These are phyloP conservation scores for Hipparchia semele DNA, from an alignment of 2,888 invertebrate species.

Conservation along the genomic window DNA sequence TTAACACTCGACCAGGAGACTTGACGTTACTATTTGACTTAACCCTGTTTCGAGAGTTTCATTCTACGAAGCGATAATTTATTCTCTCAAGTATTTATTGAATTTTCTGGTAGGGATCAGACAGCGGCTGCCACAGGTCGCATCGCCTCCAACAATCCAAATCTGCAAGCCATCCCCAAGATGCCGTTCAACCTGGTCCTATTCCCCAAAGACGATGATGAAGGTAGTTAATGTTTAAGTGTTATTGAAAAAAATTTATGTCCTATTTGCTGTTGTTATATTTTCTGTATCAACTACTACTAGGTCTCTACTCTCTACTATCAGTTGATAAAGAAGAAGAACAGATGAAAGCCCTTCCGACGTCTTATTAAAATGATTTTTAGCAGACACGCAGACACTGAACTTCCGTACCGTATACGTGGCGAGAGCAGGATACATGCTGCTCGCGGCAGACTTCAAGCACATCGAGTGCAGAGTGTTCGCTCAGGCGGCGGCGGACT, in stretches of 20 bases:
- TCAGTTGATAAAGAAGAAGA: no score
- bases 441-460: conserved; percentile 76
- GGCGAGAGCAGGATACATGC: conserved; percentile 51
- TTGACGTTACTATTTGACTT: no score
- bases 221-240: not conserved
- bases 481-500: conserved; percentile 68
- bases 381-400: conserved; percentile 35
- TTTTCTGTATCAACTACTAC: no score
- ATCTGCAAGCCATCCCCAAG: conserved; percentile 79
- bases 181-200: conserved; percentile 58
- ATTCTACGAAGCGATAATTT: no score
- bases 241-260: not conserved
- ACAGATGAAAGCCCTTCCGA: no score
- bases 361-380: not conserved
- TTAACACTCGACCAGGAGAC: no score
- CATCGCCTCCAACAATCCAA: conserved; percentile 73
- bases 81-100: not conserved
- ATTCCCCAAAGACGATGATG: conserved; percentile 46
- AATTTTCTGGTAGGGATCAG: conserved; percentile 62
- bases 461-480: conserved; percentile 80
- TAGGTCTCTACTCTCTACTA: no score
- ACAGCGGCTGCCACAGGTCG: conserved; percentile 76
- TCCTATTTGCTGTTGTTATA: no score
- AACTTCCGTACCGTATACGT: conserved; percentile 66
- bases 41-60: no score